Conservation (phyloP, 2,113 vertebrate species). For the Thoracochromis brauschi region DNA sequence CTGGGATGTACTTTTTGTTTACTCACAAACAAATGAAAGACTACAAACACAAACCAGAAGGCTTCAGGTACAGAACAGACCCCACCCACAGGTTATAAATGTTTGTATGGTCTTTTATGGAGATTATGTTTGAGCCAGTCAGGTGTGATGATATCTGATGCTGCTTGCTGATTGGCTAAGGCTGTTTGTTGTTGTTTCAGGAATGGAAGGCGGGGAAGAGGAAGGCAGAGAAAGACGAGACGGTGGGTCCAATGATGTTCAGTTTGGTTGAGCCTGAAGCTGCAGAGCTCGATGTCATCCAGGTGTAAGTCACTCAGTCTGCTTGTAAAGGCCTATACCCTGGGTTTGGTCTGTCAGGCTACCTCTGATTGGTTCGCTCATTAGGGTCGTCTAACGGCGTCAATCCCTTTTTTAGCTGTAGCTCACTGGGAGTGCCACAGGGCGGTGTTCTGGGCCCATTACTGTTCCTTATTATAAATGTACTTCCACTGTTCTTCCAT, state of each 20-base stretch:
- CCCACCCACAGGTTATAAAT: neutral
- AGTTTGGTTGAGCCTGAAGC: conserved; percentile 85
- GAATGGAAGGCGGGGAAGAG: conserved; percentile 94
- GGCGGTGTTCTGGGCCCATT: neutral
- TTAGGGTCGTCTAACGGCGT: neutral
- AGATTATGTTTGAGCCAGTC: neutral
- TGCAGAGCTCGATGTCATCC: conserved; percentile 76
- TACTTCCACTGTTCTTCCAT: neutral
- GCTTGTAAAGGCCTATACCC: neutral
- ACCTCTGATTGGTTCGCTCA: neutral
- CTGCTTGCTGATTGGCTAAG: neutral
- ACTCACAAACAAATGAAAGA: neutral
- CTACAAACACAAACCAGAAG: neutral
- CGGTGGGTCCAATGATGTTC: conserved; percentile 86
- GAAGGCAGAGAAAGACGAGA: conserved; percentile 89
- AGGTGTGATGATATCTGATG: neutral
- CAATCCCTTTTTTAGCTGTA: neutral
- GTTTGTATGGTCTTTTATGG: neutral
- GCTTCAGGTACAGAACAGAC: neutral
- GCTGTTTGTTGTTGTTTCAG: conserved; percentile 46
- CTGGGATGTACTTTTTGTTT: neutral
- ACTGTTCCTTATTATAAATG: neutral
- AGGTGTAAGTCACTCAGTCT: conserved; percentile 70
- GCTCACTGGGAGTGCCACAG: neutral
- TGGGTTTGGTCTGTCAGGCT: neutral